phyloP scores from a whole-genome alignment of 1,140 invertebrate genomes.

The Helicorthomorpha holstii region DNA sequence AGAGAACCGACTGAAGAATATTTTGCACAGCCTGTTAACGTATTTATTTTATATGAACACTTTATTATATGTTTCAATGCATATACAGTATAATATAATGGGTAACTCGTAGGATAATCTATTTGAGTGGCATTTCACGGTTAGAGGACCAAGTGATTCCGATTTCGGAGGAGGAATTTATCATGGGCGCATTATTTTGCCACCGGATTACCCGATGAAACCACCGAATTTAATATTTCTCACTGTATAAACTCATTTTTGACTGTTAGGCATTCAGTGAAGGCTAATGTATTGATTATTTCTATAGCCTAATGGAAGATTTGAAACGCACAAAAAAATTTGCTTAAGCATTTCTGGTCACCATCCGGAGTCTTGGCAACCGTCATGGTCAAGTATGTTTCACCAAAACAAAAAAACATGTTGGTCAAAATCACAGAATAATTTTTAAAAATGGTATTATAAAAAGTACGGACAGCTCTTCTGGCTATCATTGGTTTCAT shows the following conservation, averaged over 20 bases:
- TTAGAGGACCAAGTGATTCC: conserved; percentile 64
- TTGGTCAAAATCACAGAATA: too few relatives aligned
- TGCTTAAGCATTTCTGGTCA: conserved; percentile 93
- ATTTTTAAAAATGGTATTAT: too few relatives aligned
- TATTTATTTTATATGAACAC: conserved; percentile 14
- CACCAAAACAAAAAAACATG: too few relatives aligned
- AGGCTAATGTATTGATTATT: not conserved
- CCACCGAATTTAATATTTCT: conserved; percentile 87
- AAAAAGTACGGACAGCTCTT: conserved; percentile 64
- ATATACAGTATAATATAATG: conserved; percentile 1
- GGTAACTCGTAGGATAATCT: conserved; percentile 51
- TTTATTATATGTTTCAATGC: not conserved
- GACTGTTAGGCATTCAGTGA: not conserved
- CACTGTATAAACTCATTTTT: conserved; percentile 43
- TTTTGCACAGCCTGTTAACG: conserved; percentile 70
- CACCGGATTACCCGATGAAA: conserved; percentile 92
- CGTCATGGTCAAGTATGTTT: conserved; percentile 65
- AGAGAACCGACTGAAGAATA: conserved; percentile 75
- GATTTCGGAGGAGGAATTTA: conserved; percentile 82
- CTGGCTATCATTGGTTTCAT: conserved; percentile 87
- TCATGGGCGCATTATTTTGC: conserved; percentile 77
- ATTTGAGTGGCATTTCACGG: conserved; percentile 97
- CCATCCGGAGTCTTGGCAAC: conserved; percentile 94
- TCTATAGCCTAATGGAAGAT: conserved; percentile 74
- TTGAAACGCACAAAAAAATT: conserved; percentile 88